A percentile compares a stretch with the other conserved stretches of the same genome.
These are phyloP conservation scores for Rhinophrynus dorsalis DNA, from an alignment of 2,797 vertebrate genomes.

Conservation along the genomic window DNA sequence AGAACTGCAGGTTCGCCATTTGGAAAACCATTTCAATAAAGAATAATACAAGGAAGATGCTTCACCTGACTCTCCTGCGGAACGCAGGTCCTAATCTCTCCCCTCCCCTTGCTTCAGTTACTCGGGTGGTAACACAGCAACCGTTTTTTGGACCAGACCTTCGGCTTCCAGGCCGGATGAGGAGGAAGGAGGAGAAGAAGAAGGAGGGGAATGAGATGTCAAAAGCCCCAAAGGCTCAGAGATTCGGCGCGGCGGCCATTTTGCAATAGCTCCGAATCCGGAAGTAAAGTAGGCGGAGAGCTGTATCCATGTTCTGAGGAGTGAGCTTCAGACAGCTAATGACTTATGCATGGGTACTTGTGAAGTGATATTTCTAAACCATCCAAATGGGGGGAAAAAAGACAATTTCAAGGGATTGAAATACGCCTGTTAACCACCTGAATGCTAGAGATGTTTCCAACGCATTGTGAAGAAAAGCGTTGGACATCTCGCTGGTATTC, in stretches of 20 bases:
- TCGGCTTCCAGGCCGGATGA: conserved; percentile 38
- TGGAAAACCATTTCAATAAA: not conserved
- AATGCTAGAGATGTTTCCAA: no score
- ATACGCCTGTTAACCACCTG: no score
- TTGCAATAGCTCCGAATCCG: conserved; percentile 24
- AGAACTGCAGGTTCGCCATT: not conserved
- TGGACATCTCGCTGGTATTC: no score
- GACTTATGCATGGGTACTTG: no score
- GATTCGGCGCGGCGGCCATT: conserved; percentile 47
- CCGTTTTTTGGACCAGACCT: conserved; percentile 6
- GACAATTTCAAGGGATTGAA: no score
- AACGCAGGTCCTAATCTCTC: not conserved
- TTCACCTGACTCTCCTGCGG: conserved; percentile 7
- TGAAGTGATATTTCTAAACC: no score
- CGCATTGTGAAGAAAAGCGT: no score
- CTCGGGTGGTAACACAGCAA: not conserved
- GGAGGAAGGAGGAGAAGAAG: conserved; percentile 2
- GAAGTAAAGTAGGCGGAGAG: conserved; percentile 14
- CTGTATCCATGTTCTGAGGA: not conserved
- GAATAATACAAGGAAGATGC: not conserved
- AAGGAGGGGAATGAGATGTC: conserved; percentile 14
- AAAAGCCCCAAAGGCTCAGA: not conserved
- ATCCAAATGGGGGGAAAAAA: no score
- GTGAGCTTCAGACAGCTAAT: no score
- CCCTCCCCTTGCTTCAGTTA: not conserved